Percentiles rank a stretch among this genome's conserved stretches.
Conservation (phyloP, 2,797 vertebrate species). For the Iguana delicatissima region DNA sequence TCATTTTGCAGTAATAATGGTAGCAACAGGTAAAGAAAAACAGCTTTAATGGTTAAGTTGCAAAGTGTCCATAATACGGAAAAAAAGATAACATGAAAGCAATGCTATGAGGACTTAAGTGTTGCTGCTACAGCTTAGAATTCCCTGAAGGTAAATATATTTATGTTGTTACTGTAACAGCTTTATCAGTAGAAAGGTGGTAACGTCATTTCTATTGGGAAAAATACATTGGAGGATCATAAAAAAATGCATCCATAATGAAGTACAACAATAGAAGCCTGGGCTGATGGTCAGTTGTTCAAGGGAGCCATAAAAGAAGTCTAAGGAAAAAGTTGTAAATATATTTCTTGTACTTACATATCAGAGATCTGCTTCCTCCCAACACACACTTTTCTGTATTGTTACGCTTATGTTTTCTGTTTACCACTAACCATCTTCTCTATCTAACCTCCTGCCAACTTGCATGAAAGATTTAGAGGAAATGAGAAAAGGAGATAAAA, state of each 20-base stretch:
- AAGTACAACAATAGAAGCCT: neutral
- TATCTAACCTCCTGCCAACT: accelerated
- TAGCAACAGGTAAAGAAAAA: neutral
- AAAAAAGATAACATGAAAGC: conserved; percentile 1
- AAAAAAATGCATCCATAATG: conserved; percentile 14
- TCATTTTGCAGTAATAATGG: neutral
- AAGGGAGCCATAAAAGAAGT: conserved; percentile 1
- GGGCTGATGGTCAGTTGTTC: neutral
- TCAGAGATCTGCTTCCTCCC: too few species aligned
- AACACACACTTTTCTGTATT: neutral
- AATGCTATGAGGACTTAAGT: conserved; percentile 29
- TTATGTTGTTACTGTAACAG: conserved; percentile 46
- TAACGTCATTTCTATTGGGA: conserved; percentile 50
- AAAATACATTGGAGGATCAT: conserved; percentile 46
- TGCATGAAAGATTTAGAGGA: conserved; percentile 11
- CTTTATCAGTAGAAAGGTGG: conserved; percentile 51
- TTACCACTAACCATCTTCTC: conserved; percentile 9
- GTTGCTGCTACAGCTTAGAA: conserved; percentile 43
- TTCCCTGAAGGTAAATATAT: conserved; percentile 12
- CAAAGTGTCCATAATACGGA: neutral
- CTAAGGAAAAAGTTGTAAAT: neutral
- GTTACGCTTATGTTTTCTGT: neutral
- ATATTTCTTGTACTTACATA: neutral
- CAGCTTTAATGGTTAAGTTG: neutral
- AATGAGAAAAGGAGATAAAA: neutral